Percentiles rank a stretch among this genome's conserved stretches.
These are phyloP conservation scores for Thoracochromis brauschi DNA, from an alignment of 2,113 vertebrate species.

Conservation along the genomic window DNA sequence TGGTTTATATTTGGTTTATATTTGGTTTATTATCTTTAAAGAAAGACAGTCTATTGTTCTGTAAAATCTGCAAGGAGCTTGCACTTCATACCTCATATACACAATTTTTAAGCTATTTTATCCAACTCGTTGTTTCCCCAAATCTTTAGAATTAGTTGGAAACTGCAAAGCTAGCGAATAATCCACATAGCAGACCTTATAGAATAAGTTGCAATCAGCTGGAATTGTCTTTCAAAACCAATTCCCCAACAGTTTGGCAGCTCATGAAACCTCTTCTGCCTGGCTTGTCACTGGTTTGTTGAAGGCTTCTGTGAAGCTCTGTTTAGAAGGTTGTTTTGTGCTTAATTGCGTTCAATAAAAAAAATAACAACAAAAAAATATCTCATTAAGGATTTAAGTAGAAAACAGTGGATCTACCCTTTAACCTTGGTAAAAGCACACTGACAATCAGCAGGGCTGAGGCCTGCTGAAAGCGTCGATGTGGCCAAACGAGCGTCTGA, in stretches of 20 bases:
- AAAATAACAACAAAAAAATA: not conserved
- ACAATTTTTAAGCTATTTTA: not conserved
- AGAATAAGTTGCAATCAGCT: not conserved
- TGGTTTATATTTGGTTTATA: not conserved
- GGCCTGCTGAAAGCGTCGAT: constrained; percentile 21
- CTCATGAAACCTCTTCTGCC: not conserved
- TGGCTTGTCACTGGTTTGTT: not conserved
- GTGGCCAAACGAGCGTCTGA: constrained; percentile 21
- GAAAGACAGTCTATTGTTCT: not conserved
- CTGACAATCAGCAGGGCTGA: not conserved
- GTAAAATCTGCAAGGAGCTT: not conserved
- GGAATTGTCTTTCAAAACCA: not conserved
- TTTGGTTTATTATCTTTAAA: not conserved
- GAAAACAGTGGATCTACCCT: not conserved
- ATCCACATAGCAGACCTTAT: not conserved
- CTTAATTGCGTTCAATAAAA: not conserved
- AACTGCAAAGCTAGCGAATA: not conserved
- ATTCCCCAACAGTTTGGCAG: not conserved
- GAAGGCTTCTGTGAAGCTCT: not conserved
- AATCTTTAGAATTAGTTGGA: not conserved
- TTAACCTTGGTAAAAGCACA: not conserved
- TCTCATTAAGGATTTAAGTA: not conserved
- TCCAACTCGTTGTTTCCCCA: not conserved
- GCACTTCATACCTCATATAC: not conserved
- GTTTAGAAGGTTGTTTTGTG: not conserved